These are phyloP conservation scores for Zoanthus solanderi DNA, from an alignment of 92 coral and sea anemone species.

Conservation along the genomic window DNA sequence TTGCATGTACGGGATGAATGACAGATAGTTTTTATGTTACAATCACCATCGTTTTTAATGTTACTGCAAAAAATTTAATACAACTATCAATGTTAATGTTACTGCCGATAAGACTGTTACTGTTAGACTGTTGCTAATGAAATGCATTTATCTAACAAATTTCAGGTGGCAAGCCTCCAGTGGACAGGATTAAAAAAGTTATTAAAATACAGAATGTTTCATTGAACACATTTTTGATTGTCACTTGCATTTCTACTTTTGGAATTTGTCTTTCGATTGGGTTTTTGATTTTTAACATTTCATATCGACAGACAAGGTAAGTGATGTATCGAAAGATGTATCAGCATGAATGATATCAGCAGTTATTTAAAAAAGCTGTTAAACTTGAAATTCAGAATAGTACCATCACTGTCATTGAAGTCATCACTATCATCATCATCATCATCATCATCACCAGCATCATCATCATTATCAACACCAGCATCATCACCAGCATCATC, in stretches of 20 bases:
- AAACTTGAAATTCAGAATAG: too few relatives aligned
- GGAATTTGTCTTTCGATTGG: constrained; percentile 26
- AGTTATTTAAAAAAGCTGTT: too few relatives aligned
- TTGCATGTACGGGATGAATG: too few relatives aligned
- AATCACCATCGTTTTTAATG: neutral
- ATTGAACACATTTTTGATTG: neutral
- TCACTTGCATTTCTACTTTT: constrained; percentile 9
- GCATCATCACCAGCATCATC: too few relatives aligned
- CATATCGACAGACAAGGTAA: constrained; percentile 2
- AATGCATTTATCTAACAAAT: neutral
- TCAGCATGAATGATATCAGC: too few relatives aligned
- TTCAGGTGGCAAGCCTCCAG: constrained; percentile 34
- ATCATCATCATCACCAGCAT: too few relatives aligned
- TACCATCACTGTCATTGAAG: too few relatives aligned
- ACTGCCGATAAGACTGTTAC: too few relatives aligned
- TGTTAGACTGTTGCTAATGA: neutral
- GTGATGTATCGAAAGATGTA: neutral
- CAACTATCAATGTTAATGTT: too few relatives aligned
- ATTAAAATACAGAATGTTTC: constrained; percentile 5
- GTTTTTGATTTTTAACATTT: constrained; percentile 11
- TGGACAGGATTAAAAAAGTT: constrained; percentile 12
- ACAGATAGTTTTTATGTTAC: neutral
- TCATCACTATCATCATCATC: too few relatives aligned
- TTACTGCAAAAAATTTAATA: neutral
- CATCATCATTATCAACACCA: too few relatives aligned